phyloP scores from a whole-genome alignment of 2,888 invertebrate genomes.

The Epinotia bilunana region DNA sequence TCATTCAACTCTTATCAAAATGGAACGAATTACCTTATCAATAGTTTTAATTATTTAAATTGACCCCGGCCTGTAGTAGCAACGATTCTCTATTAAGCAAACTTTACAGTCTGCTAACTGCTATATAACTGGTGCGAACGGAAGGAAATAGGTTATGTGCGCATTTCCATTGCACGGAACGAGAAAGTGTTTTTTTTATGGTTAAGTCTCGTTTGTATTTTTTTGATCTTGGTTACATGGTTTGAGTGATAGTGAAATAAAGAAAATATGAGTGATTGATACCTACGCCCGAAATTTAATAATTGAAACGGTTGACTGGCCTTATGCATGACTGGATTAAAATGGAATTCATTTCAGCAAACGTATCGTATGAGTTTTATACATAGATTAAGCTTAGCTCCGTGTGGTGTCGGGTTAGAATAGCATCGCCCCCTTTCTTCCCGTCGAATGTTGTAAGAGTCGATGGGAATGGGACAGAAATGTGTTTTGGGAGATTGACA shows the following conservation, averaged over 20 bases:
- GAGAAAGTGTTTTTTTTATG: slow-evolving; percentile 21
- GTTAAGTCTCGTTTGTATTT: not conserved
- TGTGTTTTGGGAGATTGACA: too few relatives aligned
- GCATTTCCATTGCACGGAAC: slow-evolving; percentile 55
- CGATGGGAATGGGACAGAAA: too few relatives aligned
- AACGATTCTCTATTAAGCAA: slow-evolving; percentile 50
- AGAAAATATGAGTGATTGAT: not conserved
- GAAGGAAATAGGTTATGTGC: slow-evolving; percentile 57
- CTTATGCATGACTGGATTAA: too few relatives aligned
- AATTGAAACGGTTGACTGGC: too few relatives aligned
- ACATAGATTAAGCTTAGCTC: too few relatives aligned
- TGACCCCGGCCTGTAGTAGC: slow-evolving; percentile 21
- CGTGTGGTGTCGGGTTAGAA: too few relatives aligned
- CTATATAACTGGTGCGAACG: slow-evolving; percentile 57
- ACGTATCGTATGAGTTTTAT: too few relatives aligned
- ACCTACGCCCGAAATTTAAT: too few relatives aligned
- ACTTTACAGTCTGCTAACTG: slow-evolving; percentile 53
- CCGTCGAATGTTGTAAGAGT: too few relatives aligned
- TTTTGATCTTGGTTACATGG: not conserved
- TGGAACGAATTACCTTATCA: slow-evolving; percentile 37
- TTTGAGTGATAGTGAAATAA: not conserved
- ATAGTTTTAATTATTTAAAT: slow-evolving; percentile 16
- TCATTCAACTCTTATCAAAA: slow-evolving; percentile 32
- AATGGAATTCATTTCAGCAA: too few relatives aligned
- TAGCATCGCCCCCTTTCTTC: too few relatives aligned